Base-by-base conservation (phyloP, 2,888 invertebrate species). In the Stenodera caucasica region DNA sequence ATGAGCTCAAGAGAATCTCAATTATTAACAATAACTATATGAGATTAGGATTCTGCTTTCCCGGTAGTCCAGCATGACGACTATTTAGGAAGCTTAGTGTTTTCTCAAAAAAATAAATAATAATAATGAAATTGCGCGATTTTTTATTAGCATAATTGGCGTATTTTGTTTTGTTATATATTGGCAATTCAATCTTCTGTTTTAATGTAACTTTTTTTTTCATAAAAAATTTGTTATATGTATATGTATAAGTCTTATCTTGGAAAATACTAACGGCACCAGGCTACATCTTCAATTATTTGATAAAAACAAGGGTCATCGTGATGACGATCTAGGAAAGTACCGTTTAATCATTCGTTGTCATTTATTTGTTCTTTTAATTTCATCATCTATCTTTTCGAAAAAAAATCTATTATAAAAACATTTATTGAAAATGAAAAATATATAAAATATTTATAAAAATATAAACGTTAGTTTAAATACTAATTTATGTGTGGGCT, bases 261-360 rank as follows among this genome's bases (percentile, higher is more conserved):
- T 88, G 84, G 86, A 87, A 78, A 82, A 82, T 68, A 76, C 81
- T 64, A 80, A 81, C 68, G 82, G 81, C 69, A 80, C 82, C 70
- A 80, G 85, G 73, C 81, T 90, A 76, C 81, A 81, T 76, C 85
- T 92, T 78, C 84, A 83, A 79, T 88, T 96, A 75, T 93, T 86
- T 87, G 96, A 97, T 87, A 92, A 94, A 88, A 96, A 97, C 85
- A 90, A 90, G 77, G 89, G 92, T 72, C 91, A 90, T 78, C 88
- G 90, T 80, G 96, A 97, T 84, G 97, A 97, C 83, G 88, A 89
- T 75, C 88, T 97, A 75, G 97, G 97, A 86, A 94, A 94, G 93
- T 80, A 78, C 66, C 66, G 49, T 58, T 49, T 50, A 56, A 18
- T 5, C 12, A 26, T 14, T 49, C 40, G 35, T 49, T 35, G 33